Conservation (phyloP, 2,797 vertebrate species). For the Eidolon dupreanum region DNA sequence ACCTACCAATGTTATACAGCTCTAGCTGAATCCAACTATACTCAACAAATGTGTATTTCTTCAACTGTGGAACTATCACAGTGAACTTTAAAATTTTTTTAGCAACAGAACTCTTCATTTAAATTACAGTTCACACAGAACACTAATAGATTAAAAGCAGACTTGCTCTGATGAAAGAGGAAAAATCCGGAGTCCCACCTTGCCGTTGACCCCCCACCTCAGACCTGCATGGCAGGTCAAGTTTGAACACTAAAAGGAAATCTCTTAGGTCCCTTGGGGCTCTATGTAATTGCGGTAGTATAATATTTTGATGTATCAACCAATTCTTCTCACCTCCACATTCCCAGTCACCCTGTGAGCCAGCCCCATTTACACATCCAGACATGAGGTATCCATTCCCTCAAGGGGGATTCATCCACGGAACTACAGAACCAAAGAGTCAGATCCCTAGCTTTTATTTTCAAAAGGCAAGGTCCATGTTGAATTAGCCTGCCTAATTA, state of each 20-base stretch:
- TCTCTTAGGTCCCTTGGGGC: background rate
- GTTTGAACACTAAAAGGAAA: background rate
- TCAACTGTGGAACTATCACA: background rate
- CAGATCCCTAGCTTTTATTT: background rate
- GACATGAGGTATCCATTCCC: background rate
- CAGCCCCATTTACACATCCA: background rate
- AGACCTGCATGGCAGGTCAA: background rate
- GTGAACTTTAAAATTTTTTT: background rate
- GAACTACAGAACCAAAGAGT: background rate
- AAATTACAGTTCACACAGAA: conserved; percentile 55
- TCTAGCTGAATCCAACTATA: background rate
- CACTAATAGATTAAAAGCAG: background rate
- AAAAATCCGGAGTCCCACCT: background rate
- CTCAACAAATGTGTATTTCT: conserved; percentile 25
- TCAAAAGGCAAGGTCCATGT: background rate
- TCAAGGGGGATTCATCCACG: background rate
- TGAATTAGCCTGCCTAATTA: background rate
- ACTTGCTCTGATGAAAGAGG: conserved; percentile 1
- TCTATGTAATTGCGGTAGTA: background rate
- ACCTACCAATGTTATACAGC: background rate
- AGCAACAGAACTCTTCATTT: conserved; percentile 31
- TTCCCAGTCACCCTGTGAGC: background rate
- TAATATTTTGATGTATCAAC: background rate
- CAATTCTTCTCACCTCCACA: background rate
- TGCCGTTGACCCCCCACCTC: background rate